These are phyloP conservation scores for Drosophila pseudoobscura DNA, from an alignment of 1,140 invertebrate species.

Conservation along the genomic window DNA sequence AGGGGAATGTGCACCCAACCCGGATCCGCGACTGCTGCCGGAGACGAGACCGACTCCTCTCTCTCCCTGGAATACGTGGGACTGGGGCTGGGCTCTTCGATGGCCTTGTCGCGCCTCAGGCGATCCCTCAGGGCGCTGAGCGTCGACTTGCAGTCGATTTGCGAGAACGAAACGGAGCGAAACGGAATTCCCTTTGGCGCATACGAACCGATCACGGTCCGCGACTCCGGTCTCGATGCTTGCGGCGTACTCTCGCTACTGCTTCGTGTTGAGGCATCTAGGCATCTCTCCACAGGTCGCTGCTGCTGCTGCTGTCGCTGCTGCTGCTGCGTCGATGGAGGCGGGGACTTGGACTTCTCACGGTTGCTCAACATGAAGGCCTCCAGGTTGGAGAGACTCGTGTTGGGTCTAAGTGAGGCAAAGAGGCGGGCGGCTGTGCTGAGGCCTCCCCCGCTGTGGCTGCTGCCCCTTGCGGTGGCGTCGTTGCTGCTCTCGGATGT, in stretches of 20 bases:
- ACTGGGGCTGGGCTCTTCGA: slow-evolving; percentile 61
- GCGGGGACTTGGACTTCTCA: slow-evolving; percentile 81
- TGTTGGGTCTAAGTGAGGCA: slow-evolving; percentile 73
- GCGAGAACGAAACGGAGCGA: slow-evolving; percentile 92
- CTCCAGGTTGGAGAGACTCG: slow-evolving; percentile 82
- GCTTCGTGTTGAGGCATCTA: slow-evolving; percentile 72
- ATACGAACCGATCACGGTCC: slow-evolving; percentile 85
- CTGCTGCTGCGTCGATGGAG: slow-evolving; percentile 61
- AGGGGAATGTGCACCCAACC: slow-evolving; percentile 79
- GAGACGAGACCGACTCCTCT: slow-evolving; percentile 14
- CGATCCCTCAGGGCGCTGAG: slow-evolving; percentile 76
- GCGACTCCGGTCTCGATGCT: slow-evolving; percentile 84
- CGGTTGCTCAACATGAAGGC: slow-evolving; percentile 74
- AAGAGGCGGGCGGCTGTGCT: slow-evolving; percentile 56
- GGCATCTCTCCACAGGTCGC: slow-evolving; percentile 23
- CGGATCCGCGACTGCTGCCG: slow-evolving; percentile 39
- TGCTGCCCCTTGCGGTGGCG: slow-evolving; percentile 9
- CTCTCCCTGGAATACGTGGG: slow-evolving; percentile 36
- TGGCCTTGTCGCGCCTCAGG: slow-evolving; percentile 69
- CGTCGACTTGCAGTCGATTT: slow-evolving; percentile 87
- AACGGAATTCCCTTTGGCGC: slow-evolving; percentile 87
- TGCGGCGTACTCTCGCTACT: slow-evolving; percentile 70
- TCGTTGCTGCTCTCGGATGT: slow-evolving; percentile 37
- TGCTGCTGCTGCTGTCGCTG: slow-evolving; percentile 68
- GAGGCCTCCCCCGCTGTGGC: slow-evolving; percentile 17